Evolutionary conservation across 2,113 vertebrate species (phyloP).

Genomic region (human (Homo sapiens)): DNA sequence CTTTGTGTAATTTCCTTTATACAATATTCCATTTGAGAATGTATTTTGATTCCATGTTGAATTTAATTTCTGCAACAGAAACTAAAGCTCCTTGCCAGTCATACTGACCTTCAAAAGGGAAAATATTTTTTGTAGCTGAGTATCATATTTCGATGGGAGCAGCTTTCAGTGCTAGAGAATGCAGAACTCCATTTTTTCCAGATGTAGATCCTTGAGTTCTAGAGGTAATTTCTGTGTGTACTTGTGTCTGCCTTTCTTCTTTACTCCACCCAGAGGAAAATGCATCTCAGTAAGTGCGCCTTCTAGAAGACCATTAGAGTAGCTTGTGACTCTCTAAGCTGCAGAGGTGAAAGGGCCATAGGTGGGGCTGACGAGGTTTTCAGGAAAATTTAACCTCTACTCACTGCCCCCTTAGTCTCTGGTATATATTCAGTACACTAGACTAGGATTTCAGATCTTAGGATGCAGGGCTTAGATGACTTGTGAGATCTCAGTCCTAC

Average conservation of each 20-base stretch:
- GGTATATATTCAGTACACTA: neutral
- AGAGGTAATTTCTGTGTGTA: neutral
- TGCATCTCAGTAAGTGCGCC: accelerated
- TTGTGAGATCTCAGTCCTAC: neutral
- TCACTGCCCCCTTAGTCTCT: neutral
- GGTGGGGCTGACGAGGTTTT: neutral
- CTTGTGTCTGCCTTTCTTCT: neutral
- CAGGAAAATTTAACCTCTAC: neutral
- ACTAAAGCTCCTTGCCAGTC: neutral
- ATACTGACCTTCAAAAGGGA: neutral
- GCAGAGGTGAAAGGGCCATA: neutral
- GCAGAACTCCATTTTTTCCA: neutral
- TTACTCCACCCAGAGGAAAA: neutral
- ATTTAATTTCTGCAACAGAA: constrained; percentile 42
- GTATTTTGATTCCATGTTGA: neutral
- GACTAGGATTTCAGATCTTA: neutral
- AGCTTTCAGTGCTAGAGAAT: neutral
- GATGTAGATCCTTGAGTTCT: neutral
- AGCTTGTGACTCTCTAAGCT: no score
- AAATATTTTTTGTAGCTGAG: neutral
- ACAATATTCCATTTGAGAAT: neutral
- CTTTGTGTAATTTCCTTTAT: neutral
- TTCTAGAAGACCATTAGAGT: accelerated
- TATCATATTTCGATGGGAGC: neutral
- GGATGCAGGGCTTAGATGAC: neutral